Percentiles rank a stretch among this genome's conserved stretches.
Conservation (phyloP, 35 echinoderm and acorn worm genomes). For the Ptychodera flava region DNA sequence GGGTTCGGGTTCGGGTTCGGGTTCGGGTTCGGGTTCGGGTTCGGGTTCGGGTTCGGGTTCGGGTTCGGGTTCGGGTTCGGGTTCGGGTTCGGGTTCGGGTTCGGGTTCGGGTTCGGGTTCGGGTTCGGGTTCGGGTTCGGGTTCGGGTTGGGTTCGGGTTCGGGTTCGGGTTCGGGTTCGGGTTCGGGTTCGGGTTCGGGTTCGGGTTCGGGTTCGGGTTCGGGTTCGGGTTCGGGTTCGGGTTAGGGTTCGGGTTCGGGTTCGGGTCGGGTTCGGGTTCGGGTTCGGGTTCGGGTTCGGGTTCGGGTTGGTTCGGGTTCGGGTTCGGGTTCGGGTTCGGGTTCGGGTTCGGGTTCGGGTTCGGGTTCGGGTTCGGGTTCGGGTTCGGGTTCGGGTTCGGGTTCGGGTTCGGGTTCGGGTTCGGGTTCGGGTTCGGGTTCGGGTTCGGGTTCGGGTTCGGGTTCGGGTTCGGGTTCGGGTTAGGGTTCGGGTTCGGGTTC, state of each 20-base stretch:
- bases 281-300: constrained; percentile 18
- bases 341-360: too few species aligned
- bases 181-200: constrained; percentile 37
- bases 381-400: too few species aligned
- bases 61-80: constrained; percentile 23
- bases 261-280: constrained; percentile 13
- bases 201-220: constrained; percentile 36
- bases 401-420: too few species aligned
- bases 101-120: constrained; percentile 25
- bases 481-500: too few species aligned
- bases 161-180: constrained; percentile 29
- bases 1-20: constrained; percentile 19
- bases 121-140: constrained; percentile 7
- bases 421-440: too few species aligned
- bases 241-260: constrained; percentile 3
- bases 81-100: constrained; percentile 16
- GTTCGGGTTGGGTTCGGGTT: background rate
- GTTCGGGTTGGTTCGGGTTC: constrained; percentile 26
- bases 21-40: constrained; percentile 24
- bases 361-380: too few species aligned
- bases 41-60: constrained; percentile 8
- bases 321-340: constrained; percentile 28
- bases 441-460: too few species aligned
- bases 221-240: constrained; percentile 26
- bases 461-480: too few species aligned